These are phyloP conservation scores for Crypturellus tataupa DNA, from an alignment of 2,797 vertebrate genomes.

Conservation along the genomic window DNA sequence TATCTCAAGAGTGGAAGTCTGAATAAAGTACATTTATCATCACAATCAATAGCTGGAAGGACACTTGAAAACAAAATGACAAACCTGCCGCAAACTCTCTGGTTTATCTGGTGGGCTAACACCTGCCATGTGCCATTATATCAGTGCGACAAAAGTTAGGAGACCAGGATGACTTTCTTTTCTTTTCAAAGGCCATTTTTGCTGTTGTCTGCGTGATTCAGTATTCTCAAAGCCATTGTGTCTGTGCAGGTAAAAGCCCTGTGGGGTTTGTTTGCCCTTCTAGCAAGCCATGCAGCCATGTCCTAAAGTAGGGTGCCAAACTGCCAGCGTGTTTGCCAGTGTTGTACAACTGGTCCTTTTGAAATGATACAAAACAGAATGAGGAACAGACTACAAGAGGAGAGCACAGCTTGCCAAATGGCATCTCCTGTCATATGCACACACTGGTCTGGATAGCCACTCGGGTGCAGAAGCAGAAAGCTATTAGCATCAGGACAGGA, in stretches of 20 bases:
- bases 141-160: background rate
- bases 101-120: background rate
- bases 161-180: background rate
- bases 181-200: background rate
- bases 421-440: constrained; percentile 19
- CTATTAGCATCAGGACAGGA: constrained; percentile 42
- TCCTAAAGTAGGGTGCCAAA: constrained; percentile 25
- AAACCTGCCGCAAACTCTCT: background rate
- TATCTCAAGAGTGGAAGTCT: constrained; percentile 8
- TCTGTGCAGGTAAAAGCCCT: constrained; percentile 5
- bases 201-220: background rate
- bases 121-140: constrained; percentile 7
- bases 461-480: constrained; percentile 32
- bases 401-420: constrained; percentile 28
- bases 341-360: constrained; percentile 25
- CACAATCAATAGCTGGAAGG: constrained; percentile 63
- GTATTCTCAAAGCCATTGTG: background rate
- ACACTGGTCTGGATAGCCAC: constrained; percentile 3
- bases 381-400: background rate
- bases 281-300: constrained; percentile 5
- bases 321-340: constrained; percentile 35
- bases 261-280: constrained; percentile 43
- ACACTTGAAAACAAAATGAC: constrained; percentile 45
- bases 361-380: constrained; percentile 23
- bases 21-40: constrained; percentile 20